Evolutionary conservation across 1,140 invertebrate species (phyloP), one percentile per base, ranked within the genome.

Genomic region (Chrysomallon squamiferum): DNA sequence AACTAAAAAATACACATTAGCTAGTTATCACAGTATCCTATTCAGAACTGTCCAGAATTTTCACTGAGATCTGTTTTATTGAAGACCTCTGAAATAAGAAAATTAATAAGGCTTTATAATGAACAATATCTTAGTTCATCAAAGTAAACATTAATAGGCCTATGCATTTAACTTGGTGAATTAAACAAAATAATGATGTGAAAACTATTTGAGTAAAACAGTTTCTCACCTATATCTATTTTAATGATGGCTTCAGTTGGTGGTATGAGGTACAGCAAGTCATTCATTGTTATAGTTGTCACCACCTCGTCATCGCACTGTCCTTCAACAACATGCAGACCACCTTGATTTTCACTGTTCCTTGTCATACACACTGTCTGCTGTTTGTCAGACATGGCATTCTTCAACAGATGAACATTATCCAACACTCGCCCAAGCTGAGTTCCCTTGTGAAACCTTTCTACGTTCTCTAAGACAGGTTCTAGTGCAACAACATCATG

Each of bases 401-500:
- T 78, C 49, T 66, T 62, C 15, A 82, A 45, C 7, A 82, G 32
- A 13, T 62, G 29, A 18, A 81, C 65, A 27, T 72, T 72, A 29
- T 71, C 71, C 13, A 38, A 45, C 25, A 71, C 61, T 32, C 65
- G 45, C 49, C 65, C 61, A 45, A 76, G 32, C n/a, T 64, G 50
- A 9, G 62, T 52, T 15, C 67, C 69, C 50, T 67, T 29, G 56
- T 70, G 67, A 35, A 83, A 63, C 22, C 75, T 59, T 15, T 63
- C 56, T 13, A 78, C 43, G 63, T 74, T 80, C 20, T 70, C 60
- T 38, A 33, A n/a, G 9, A 71, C 58, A n/a, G 81, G 81, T 49
- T 83, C 81, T n/a, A 83, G 65, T 6, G 81, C 76, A 20, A 82
- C 57, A 2, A 81, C 79, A 7, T 64, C 52, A 43, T 80, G 79